A percentile compares a stretch with the other conserved stretches of the same genome.
Evolutionary conservation across 2,113 vertebrate species (phyloP).

Genomic region (Sprattus sprattus): DNA sequence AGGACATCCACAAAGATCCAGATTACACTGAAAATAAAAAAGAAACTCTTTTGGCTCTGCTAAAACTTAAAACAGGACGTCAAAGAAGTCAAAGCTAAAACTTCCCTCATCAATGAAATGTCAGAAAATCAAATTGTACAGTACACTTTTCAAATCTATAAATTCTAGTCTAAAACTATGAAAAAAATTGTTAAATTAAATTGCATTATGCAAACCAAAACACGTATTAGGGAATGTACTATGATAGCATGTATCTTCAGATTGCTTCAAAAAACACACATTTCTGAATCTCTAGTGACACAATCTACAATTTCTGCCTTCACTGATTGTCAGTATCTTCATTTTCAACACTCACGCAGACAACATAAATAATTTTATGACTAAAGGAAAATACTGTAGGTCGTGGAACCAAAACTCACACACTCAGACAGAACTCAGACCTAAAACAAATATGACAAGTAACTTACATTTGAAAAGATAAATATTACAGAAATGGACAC

Average conservation of each 20-base stretch:
- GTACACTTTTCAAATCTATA: neutral
- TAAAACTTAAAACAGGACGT: slow-evolving; percentile 8
- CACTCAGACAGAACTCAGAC: neutral
- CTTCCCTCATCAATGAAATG: neutral
- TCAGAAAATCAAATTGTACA: neutral
- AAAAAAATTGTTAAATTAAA: neutral
- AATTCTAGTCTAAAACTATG: neutral
- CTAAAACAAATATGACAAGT: neutral
- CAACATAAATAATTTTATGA: neutral
- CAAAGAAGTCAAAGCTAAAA: neutral
- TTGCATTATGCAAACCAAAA: neutral
- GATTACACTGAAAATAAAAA: neutral
- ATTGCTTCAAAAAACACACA: neutral
- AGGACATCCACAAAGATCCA: neutral
- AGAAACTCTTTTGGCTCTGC: neutral
- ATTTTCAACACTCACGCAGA: neutral
- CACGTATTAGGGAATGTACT: neutral
- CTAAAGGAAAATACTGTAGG: neutral
- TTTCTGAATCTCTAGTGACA: neutral
- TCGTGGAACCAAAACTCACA: neutral
- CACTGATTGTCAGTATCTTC: neutral
- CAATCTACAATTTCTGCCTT: neutral
- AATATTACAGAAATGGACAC: neutral
- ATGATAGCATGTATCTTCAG: neutral
- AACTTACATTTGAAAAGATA: neutral